Base-by-base conservation (phyloP, 1,140 invertebrate species). In the Asbolus verrucosus region DNA sequence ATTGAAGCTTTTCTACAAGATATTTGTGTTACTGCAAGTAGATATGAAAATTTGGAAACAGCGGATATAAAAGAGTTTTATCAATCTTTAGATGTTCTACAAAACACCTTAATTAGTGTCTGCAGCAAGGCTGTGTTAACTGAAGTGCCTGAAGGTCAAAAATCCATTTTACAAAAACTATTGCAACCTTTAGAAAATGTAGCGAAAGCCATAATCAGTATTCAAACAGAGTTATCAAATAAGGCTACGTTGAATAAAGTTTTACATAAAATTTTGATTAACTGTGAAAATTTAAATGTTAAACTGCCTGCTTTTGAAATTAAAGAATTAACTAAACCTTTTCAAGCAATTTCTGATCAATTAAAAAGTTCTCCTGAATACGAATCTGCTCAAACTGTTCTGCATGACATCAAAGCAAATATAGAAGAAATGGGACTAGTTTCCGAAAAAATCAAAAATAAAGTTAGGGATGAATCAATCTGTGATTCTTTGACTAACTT, bases 81-180 rank as follows among this genome's bases (percentile, higher is more conserved):
- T 4, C 66, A 77, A 46, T 65, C 72, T 54, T 63, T 81, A 14
- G 75, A 75, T 60, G 39, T 16, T 1, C 46, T 81, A 16, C 77
- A 79, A 65, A 77, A 77, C 30, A 76, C 68, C 31, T 70, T 81
- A 6, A 78, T 81, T 6, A 77, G 70, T 39, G 73, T 77, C 46
- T 80, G 77, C 46, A 75, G 75, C 54, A 78, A 74, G 70, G 73
- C 77, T 11, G 76, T 78, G 9, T 70, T 77, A 2, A 59, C 67
- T 16, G 50, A 73, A 6, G 16, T 63, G 3, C 21, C 62, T 9
- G 24, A 70, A n/a, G 60, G 66, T 14, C 66, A 77, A 41, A 74
- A 78, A 62, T 75, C 73, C 2, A 31, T 80, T 0, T 67, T 81
- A 13, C 75, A 78, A 67, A 75, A 74, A 41, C 69, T 81, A 6